Base-by-base conservation (phyloP, 1,140 invertebrate genomes). In the Philaenus spumarius region DNA sequence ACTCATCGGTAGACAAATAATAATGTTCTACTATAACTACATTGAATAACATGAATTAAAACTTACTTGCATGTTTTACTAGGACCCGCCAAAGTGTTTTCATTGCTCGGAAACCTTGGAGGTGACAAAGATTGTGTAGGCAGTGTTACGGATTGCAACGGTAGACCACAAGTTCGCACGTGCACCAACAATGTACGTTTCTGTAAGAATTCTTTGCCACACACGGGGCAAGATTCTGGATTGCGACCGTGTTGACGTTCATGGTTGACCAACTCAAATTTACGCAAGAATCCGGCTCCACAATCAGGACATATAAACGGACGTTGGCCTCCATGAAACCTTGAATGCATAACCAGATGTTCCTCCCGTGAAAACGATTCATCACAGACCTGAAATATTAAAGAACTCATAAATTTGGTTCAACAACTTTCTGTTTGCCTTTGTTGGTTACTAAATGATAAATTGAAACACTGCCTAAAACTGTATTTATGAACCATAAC, bases 321-420 rank as follows among this genome's bases (percentile, higher is more conserved):
- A 71, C 86, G 86, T 52, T 87, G 74, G 17, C 87, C 89, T 14
- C 88, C 88, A 71, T 90, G 88, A 74, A 90, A 90, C 26, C 63
- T 59, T 15, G 67, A 69, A 60, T 69, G 70, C 64, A 68, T 69
- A 69, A 82, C 83, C 43, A 87, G 72, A 64, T 86, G 83, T 71
- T 86, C 87, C 73, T 90, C 87, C 66, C 88, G 85, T 4, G 86
- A 87, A 72, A 94, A 94, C 39, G 88, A 90, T 70, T 94, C 91
- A 15, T 88, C 89, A 72, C 91, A 94, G 59, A 90, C 83, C 67
- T 68, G 17, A 11, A 56, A 58, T 2, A n/a, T n/a, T n/a, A n/a
- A n/a, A n/a, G n/a, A n/a, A n/a, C n/a, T n/a, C n/a, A n/a, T n/a
- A n/a, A n/a, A n/a, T n/a, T n/a, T n/a, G n/a, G n/a, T n/a, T n/a